Percentiles rank a stretch among this genome's conserved stretches.
Conservation (phyloP, 2,888 invertebrate species). For the Piscicola geometra region DNA sequence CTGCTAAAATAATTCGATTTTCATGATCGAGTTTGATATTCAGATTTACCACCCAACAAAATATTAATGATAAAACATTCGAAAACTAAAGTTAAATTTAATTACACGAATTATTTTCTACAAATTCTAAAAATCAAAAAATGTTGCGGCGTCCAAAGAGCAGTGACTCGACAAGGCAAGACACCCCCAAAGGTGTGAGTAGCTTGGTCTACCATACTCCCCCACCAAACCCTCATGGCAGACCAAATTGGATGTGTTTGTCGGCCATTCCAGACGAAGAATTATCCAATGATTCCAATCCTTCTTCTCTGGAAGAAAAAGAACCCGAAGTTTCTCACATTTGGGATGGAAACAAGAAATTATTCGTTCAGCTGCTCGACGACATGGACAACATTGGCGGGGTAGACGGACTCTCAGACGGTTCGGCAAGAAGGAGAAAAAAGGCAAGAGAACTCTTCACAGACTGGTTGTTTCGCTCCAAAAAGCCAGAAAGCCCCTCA, state of each 20-base stretch:
- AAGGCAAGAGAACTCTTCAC: constrained; percentile 42
- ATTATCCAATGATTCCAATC: neutral
- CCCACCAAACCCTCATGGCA: constrained; percentile 5
- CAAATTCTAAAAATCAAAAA: neutral
- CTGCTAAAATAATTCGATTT: too few species aligned
- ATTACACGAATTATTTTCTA: neutral
- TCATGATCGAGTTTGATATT: too few species aligned
- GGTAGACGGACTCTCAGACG: constrained; percentile 31
- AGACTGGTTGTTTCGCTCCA: constrained; percentile 42
- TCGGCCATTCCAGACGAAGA: constrained; percentile 31
- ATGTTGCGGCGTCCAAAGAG: constrained; percentile 9
- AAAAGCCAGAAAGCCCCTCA: constrained; percentile 27
- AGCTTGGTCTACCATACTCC: constrained; percentile 7
- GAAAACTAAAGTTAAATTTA: neutral
- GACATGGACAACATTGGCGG: constrained; percentile 43
- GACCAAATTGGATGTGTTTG: constrained; percentile 32
- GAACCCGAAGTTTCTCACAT: neutral
- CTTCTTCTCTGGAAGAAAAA: neutral
- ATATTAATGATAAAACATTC: too few species aligned
- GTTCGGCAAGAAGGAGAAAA: constrained; percentile 39
- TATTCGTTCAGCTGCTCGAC: constrained; percentile 43
- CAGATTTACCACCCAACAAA: too few species aligned
- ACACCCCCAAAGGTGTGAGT: neutral
- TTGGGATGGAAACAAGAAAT: constrained; percentile 39
- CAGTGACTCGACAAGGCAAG: neutral